Percentiles rank a stretch among this genome's conserved stretches.
phyloP scores from a whole-genome alignment of 2,113 vertebrate genomes.

The Clinocottus analis region DNA sequence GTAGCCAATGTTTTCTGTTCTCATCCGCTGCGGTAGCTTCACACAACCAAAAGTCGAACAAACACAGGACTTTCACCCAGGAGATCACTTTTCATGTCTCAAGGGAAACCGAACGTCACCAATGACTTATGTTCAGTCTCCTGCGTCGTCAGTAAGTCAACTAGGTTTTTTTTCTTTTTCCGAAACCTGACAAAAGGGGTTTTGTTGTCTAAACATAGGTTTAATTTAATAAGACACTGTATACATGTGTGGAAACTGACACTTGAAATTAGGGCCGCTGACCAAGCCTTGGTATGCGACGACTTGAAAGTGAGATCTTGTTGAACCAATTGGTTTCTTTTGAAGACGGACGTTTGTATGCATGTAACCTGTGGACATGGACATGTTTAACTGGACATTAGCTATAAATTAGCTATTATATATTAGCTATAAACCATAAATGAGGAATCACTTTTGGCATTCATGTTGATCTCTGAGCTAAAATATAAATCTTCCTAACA shows the following conservation, averaged over 20 bases:
- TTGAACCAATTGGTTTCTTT: too few relatives aligned
- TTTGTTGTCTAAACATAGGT: background rate
- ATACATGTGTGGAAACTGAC: background rate
- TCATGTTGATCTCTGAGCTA: background rate
- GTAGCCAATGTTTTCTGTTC: background rate
- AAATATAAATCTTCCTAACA: background rate
- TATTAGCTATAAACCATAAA: too few relatives aligned
- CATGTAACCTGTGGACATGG: background rate
- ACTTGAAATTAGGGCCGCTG: background rate
- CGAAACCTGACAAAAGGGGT: background rate
- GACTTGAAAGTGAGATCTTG: background rate
- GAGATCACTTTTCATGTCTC: background rate
- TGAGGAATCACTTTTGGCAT: background rate
- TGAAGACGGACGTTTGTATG: too few relatives aligned
- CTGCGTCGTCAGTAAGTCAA: background rate
- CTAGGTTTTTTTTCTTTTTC: background rate
- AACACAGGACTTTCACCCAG: background rate
- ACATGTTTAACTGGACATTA: background rate
- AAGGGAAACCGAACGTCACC: background rate
- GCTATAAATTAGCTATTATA: too few relatives aligned
- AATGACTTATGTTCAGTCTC: background rate
- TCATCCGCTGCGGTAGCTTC: background rate
- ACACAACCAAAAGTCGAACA: background rate
- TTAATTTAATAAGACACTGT: too few relatives aligned
- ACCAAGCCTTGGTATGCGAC: background rate